phyloP scores from a whole-genome alignment of 2,888 invertebrate species.

The Plebejus anna region DNA sequence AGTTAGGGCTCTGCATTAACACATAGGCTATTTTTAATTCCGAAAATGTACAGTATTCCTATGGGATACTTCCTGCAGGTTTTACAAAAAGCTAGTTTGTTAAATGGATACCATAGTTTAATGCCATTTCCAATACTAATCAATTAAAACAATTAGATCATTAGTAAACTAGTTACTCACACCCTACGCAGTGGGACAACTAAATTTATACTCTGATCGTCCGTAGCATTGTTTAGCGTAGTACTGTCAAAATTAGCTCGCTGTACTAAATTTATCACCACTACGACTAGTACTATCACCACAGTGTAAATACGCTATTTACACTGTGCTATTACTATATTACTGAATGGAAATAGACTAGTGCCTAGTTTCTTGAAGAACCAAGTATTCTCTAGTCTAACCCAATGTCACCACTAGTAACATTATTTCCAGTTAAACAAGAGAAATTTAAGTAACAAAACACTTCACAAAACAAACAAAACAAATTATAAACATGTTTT shows the following conservation, averaged over 20 bases:
- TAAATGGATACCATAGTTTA: no score
- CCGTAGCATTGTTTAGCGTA: slow-evolving; percentile 25
- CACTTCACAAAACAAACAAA: no score
- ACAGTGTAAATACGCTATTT: no score
- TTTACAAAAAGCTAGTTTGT: neutral
- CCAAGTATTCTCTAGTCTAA: no score
- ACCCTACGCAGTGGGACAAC: neutral
- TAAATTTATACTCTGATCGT: slow-evolving; percentile 8
- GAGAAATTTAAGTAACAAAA: no score
- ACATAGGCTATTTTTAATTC: no score
- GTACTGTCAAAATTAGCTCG: slow-evolving; percentile 18
- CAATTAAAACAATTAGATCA: neutral
- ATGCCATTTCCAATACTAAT: neutral
- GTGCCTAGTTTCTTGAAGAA: neutral
- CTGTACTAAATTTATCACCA: slow-evolving; percentile 13
- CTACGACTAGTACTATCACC: neutral
- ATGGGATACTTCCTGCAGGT: neutral
- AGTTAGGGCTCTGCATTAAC: no score
- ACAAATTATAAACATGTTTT: no score
- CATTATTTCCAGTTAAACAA: no score
- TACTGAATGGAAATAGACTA: neutral
- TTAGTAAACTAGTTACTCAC: neutral
- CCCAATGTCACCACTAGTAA: no score
- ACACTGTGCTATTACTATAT: neutral
- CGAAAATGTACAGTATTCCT: neutral